A percentile compares a stretch with the other conserved stretches of the same genome.
phyloP scores from a whole-genome alignment of 2,797 vertebrate genomes.

The Alectoris magna region DNA sequence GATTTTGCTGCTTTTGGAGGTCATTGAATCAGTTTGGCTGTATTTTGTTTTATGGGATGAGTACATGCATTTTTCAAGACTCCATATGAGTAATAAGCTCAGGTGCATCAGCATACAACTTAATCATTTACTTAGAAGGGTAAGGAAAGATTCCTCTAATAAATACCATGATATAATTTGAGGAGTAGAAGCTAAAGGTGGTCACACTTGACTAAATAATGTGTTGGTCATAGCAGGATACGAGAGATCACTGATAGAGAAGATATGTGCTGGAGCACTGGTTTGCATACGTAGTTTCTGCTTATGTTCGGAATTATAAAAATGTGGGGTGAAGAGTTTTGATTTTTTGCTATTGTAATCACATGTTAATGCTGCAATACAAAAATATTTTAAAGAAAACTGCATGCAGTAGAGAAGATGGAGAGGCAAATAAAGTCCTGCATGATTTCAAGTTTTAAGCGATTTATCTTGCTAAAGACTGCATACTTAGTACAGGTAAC shows the following conservation, averaged over 20 bases:
- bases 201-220: neutral
- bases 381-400: slow-evolving; percentile 28
- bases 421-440: slow-evolving; percentile 62
- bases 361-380: neutral
- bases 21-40: neutral
- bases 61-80: neutral
- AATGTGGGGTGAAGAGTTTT: neutral
- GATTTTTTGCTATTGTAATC: neutral
- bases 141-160: neutral
- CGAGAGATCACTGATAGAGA: neutral
- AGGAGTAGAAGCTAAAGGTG: neutral
- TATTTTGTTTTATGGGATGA: neutral
- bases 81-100: neutral
- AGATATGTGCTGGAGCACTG: neutral
- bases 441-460: slow-evolving; percentile 66
- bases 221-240: neutral
- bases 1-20: neutral
- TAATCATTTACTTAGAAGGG: neutral
- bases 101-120: neutral
- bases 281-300: neutral
- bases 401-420: slow-evolving; percentile 1
- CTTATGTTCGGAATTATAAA: neutral
- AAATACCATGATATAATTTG: neutral
- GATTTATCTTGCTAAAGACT: slow-evolving; percentile 69
- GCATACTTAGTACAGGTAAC: slow-evolving; percentile 75